Evolutionary conservation across 2,113 vertebrate genomes (phyloP), one percentile per base, ranked within the genome.

Genomic region (Saccopteryx leptura): DNA sequence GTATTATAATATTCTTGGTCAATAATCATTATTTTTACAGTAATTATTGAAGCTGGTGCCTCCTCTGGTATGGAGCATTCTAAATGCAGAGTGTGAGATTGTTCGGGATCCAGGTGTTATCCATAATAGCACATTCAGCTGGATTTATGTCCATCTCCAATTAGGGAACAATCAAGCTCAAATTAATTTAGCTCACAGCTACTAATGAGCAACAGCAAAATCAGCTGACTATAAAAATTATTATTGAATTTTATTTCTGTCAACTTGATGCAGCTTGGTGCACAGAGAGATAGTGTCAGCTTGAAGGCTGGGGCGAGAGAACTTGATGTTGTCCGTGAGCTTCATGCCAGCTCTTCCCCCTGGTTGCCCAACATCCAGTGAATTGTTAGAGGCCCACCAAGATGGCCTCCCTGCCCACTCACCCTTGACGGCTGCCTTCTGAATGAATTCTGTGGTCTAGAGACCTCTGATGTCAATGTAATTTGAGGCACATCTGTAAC

Each of bases 211-310:
- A 97, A 94, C 72, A 85, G 82, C 94, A 95, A 97, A 81, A 92
- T 96, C 88, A 93, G 79, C 88, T 97, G 88, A 31, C 90, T 97
- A 89, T 97, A 96, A 97, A 97, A 98, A 97, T 68, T 97, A 88
- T 97, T 96, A 96, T 74, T 97, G 96, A 65, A 84, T 97, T 98
- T 95, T 96, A 94, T 97, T 96, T 94, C 94, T 86, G 96, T 96
- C 88, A 46, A 85, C 78, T 69, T 94, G 85, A 60, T 82, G 79
- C 54, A 68, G 52, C 72, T 74, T 10, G 1, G 21, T 93, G 79
- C 23, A 2, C 80, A 56, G 46, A 7, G 58, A 75, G 81, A 39
- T 66, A 33, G 54, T 54, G 52, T 0, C 1, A 21, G 52, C 68
- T 80, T 75, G 63, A 79, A 78, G 63, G 48, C 76, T 93, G 74